Evolutionary conservation across 2,888 invertebrate species (phyloP).

Genomic region (Zygogramma bicolorata): DNA sequence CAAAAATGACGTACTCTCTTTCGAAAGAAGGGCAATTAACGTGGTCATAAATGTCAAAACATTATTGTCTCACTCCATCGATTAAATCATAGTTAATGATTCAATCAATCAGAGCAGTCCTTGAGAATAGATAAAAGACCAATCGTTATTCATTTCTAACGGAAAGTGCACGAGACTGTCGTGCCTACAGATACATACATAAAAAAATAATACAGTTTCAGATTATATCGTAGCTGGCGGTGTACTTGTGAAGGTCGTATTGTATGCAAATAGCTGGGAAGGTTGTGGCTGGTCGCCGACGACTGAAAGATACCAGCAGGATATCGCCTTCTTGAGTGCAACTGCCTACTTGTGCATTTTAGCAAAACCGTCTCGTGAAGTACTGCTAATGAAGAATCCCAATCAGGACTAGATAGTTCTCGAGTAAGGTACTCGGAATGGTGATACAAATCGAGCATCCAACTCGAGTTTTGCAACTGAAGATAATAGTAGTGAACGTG

Average conservation of each 20-base stretch:
- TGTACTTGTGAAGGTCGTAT: slow-evolving; percentile 58
- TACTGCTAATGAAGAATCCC: no score
- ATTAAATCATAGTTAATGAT: background rate
- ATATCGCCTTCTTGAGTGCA: background rate
- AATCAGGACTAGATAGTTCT: no score
- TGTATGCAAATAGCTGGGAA: slow-evolving; percentile 53
- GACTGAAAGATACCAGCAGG: slow-evolving; percentile 21
- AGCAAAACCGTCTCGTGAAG: background rate
- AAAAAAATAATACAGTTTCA: background rate
- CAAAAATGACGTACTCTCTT: no score
- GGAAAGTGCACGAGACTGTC: slow-evolving; percentile 3
- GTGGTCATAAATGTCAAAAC: background rate
- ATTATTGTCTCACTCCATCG: background rate
- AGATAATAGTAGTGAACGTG: no score
- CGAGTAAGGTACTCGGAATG: no score
- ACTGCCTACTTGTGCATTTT: background rate
- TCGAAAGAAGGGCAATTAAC: no score
- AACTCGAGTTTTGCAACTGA: no score
- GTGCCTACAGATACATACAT: background rate
- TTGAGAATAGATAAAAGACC: background rate
- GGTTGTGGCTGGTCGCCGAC: slow-evolving; percentile 39
- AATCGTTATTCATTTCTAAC: background rate
- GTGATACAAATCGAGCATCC: no score
- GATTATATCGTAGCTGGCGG: slow-evolving; percentile 18
- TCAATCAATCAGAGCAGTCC: background rate